These are phyloP conservation scores for Dicrurus megarhynchus DNA, from an alignment of 2,113 vertebrate genomes.

Conservation along the genomic window DNA sequence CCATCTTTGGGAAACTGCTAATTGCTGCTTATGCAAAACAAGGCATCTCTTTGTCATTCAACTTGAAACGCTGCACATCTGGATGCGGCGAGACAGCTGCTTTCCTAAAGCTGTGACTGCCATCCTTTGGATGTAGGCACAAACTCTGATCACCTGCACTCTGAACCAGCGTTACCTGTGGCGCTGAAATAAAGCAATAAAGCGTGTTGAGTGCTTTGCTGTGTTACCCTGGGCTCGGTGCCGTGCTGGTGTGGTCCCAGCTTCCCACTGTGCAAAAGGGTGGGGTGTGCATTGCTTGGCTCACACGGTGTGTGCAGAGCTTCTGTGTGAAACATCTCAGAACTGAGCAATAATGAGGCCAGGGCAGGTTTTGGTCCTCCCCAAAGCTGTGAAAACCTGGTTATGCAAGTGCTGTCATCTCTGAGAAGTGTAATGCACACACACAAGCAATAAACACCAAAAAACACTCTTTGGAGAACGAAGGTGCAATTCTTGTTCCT, in stretches of 20 bases:
- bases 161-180: neutral
- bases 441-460: neutral
- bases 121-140: neutral
- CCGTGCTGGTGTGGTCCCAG: neutral
- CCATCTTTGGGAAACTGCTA: neutral
- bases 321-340: neutral
- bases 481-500: neutral
- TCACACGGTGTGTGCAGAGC: accelerated
- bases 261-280: neutral
- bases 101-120: neutral
- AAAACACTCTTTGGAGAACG: neutral
- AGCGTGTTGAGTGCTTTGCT: accelerated
- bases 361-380: neutral
- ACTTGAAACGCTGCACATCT: neutral
- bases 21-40: neutral
- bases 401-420: accelerated
- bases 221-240: accelerated
- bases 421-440: neutral
- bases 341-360: neutral
- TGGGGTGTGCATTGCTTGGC: neutral
- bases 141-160: accelerated
- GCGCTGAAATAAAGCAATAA: neutral
- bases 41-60: neutral
- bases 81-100: neutral
- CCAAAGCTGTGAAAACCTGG: neutral